Base-by-base conservation (phyloP, 2,797 vertebrate genomes). In the Trematomus bernacchii region DNA sequence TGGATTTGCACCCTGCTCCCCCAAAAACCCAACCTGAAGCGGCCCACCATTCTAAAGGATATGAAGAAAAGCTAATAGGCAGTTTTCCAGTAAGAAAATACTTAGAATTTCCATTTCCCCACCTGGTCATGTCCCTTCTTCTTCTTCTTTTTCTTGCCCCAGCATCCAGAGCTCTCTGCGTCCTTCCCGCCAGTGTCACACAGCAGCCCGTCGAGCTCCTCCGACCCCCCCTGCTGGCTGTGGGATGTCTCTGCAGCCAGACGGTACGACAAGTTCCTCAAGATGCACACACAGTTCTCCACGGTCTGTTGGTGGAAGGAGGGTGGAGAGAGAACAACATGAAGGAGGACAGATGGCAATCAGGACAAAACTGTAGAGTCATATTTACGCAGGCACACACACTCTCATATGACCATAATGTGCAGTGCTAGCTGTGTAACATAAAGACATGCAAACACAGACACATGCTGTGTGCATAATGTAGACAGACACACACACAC, bases 71-170 rank as follows among this genome's bases (percentile, higher is more conserved):
- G 33, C 33, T 37, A 37, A 37, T 37, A 37, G 9, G 33, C 7
- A 37, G 33, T 37, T 9, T 37, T 37, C 8, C 33, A 37, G 33
- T 7, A 9, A 37, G 6, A 46, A 23, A 51, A 60, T 10, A 40
- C 6, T 7, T 44, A 10, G 6, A 63, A 30, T 3, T 15, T 11
- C 21, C 11, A 33, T 19, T 30, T 61, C 18, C 91, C 94, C 93
- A 99, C 98, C 98, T 99, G 98, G 89, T 99, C 98, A 71, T 99
- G 97, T 9, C 97, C 96, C 95, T 99, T 99, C 98, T 99, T 99
- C 93, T 99, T 99, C 97, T 99, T 99, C 95, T 99, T 99, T 91
- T 99, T 99, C 93, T 99, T 99, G 66, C 98, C 98, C 98, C 98
- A 99, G 91, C 98, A 99, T 51, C 98, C 97, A 0, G 98, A 99